Conservation (phyloP, 2,113 vertebrate genomes). For the Tupaia tana region DNA sequence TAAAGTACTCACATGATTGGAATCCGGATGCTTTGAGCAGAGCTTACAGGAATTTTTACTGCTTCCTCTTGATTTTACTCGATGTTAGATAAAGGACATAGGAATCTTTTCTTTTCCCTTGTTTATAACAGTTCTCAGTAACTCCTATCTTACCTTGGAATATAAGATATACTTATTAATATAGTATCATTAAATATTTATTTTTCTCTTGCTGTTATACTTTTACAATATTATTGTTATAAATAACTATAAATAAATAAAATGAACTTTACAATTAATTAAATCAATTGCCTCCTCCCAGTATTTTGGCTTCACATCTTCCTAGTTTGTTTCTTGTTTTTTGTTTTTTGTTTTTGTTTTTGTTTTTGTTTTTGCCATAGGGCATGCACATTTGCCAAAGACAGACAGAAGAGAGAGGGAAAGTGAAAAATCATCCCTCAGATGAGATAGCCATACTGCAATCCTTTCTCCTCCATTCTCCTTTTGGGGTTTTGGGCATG, state of each 20-base stretch:
- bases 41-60: not conserved
- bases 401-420: too few relatives aligned
- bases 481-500: too few relatives aligned
- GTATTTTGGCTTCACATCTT: not conserved
- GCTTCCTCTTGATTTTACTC: not conserved
- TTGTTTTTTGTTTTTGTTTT: too few relatives aligned
- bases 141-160: not conserved
- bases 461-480: too few relatives aligned
- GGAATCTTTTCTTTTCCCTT: not conserved
- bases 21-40: not conserved
- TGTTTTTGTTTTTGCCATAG: too few relatives aligned
- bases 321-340: not conserved
- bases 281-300: not conserved
- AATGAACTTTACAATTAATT: not conserved
- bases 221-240: not conserved
- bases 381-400: too few relatives aligned
- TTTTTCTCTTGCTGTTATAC: not conserved
- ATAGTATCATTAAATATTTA: not conserved
- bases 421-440: too few relatives aligned
- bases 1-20: not conserved
- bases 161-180: not conserved
- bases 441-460: too few relatives aligned
- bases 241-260: not conserved
- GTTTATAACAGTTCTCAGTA: not conserved
- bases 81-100: not conserved